Evolutionary conservation across 92 coral and sea anemone genomes (phyloP).

Genomic region (Palythoa heliodiscus): DNA sequence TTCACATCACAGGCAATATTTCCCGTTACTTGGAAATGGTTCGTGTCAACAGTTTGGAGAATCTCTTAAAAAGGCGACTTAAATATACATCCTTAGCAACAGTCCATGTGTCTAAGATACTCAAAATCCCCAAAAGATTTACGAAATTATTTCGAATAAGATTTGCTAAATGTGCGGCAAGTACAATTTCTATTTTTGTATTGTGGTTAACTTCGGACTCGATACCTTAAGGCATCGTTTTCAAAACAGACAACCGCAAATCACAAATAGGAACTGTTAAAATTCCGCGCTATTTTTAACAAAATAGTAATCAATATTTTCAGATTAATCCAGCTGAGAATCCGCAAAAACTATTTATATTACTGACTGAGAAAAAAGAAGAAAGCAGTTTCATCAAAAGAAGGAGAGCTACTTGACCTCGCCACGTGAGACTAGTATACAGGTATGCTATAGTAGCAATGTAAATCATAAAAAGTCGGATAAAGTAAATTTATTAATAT

Average conservation of each 20-base stretch:
- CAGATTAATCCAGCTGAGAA: neutral
- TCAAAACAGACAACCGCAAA: neutral
- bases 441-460: neutral
- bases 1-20: neutral
- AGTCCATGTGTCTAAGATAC: neutral
- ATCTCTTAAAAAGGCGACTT: neutral
- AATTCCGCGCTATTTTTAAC: conserved; percentile 3
- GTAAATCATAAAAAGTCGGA: neutral
- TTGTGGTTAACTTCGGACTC: neutral
- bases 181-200: neutral
- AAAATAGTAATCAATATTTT: neutral
- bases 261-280: neutral
- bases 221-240: neutral
- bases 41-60: neutral
- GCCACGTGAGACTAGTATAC: neutral
- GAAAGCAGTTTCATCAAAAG: neutral
- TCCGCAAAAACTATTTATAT: neutral
- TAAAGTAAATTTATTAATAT: neutral
- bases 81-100: neutral
- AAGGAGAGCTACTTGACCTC: neutral
- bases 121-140: neutral
- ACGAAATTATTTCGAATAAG: neutral
- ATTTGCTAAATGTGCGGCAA: neutral
- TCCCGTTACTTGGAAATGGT: neutral
- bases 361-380: neutral